Evolutionary conservation across 1,140 invertebrate genomes (phyloP).

Genomic region (Pachyrhynchus sulphureomaculatus): DNA sequence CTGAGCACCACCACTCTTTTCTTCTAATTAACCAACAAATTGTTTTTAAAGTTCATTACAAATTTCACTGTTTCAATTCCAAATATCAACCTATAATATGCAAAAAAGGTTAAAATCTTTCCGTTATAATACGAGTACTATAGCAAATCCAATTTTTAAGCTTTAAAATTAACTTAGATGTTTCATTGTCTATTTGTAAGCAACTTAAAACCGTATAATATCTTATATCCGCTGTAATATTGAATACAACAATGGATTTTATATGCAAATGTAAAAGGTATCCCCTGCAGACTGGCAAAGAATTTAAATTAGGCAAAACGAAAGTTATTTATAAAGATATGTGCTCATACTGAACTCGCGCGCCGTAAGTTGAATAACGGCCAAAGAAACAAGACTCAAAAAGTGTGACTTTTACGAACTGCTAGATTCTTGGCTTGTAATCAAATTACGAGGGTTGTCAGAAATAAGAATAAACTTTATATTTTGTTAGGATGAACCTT

Average conservation of each 20-base stretch:
- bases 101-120: too few species aligned
- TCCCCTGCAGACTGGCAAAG: slow-evolving; percentile 4
- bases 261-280: slow-evolving; percentile 14
- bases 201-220: neutral
- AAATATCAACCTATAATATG: too few species aligned
- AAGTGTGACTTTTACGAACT: neutral
- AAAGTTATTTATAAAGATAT: slow-evolving; percentile 2
- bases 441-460: too few species aligned
- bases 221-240: slow-evolving; percentile 2
- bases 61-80: too few species aligned
- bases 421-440: neutral
- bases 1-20: too few species aligned
- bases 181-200: neutral
- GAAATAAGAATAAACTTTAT: too few species aligned
- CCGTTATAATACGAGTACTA: too few species aligned
- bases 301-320: slow-evolving; percentile 11
- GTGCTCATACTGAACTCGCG: neutral
- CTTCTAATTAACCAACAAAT: too few species aligned
- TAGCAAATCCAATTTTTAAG: too few species aligned
- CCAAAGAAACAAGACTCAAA: neutral
- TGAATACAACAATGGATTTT: slow-evolving; percentile 19
- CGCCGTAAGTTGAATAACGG: neutral
- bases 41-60: too few species aligned
- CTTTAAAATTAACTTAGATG: neutral
- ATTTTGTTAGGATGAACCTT: too few species aligned